phyloP scores from a whole-genome alignment of 53 echinoderm and acorn worm genomes.

The Astropecten irregularis region DNA sequence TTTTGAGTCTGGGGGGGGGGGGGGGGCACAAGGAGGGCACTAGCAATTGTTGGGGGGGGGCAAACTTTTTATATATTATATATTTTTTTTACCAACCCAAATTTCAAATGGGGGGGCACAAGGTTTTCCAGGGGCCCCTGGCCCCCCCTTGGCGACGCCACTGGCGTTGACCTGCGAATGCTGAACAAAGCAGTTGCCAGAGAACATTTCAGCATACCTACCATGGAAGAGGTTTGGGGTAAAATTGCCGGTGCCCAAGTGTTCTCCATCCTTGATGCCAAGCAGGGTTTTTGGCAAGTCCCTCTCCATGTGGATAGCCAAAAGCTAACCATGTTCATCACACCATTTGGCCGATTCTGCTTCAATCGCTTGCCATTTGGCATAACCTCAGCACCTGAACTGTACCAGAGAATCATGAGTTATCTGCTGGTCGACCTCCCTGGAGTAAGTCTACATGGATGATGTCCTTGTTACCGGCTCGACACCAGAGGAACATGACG shows the following conservation, averaged over 20 bases:
- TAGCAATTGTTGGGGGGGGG: too few species aligned
- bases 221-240: not conserved
- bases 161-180: conserved; percentile 22
- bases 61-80: too few species aligned
- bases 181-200: conserved; percentile 19
- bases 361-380: conserved; percentile 21
- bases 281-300: too few species aligned
- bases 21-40: too few species aligned
- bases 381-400: conserved; percentile 20
- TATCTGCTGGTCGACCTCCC: conserved; percentile 17
- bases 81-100: too few species aligned
- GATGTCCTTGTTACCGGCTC: conserved; percentile 44
- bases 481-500: conserved; percentile 28
- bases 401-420: conserved; percentile 33
- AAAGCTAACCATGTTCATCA: conserved; percentile 4
- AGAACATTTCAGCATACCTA: conserved; percentile 22
- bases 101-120: too few species aligned
- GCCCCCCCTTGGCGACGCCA: too few species aligned
- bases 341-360: conserved; percentile 24
- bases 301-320: conserved; percentile 18
- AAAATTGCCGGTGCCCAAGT: conserved; percentile 12
- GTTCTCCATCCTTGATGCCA: conserved; percentile 18
- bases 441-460: conserved; percentile 48
- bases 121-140: too few species aligned
- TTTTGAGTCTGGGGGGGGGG: too few species aligned